Base-by-base conservation (phyloP, 92 coral and sea anemone genomes). In the Porites lobata region DNA sequence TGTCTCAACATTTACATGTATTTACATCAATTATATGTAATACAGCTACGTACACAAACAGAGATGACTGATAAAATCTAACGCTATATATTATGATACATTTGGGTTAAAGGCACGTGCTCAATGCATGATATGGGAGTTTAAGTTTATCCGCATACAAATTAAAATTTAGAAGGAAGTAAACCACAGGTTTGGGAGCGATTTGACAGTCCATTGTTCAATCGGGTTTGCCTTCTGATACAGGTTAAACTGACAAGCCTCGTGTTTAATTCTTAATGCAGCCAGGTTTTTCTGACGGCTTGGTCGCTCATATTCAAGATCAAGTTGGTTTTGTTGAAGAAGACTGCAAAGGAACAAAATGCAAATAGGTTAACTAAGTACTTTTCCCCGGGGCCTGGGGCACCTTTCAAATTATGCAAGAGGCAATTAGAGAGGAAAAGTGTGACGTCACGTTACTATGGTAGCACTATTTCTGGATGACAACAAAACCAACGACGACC, bases 241-340 rank as follows among this genome's bases (percentile, higher is more conserved):
- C 54, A 9, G 15, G 15, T 8, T 26, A 19, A 78, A 78, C 68
- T 77, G 82, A 62, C 10, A 38, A 7, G 69, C 70, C 29, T 78
- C 82, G 82, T 78, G 82, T 78, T 78, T 61, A 2, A 64, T 53
- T 78, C 47, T 78, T 10, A 61, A 78, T 19, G 54, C 70, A 17
- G 19, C 53, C 69, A 59, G 20, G 24, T 62, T 78, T 29, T 7
- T 61, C 56, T 78, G 82, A 3, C 51, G 52, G 1, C 13, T 47
- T 32, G 56, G 38, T 9, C 57, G 2, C 15, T 78, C 54, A 67
- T 50, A 78, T 14, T 32, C 14, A 61, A 78, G 69, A 19, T 62
- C n/a, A 59, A 29, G 54, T 26, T 78, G 69, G 14, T 78, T 61
- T 14, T n/a, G 68, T 29, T 64, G 82, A 21, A 78, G 82, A 7